Evolutionary conservation across 1,140 invertebrate genomes (phyloP).

Genomic region (Bicyclus anynana): DNA sequence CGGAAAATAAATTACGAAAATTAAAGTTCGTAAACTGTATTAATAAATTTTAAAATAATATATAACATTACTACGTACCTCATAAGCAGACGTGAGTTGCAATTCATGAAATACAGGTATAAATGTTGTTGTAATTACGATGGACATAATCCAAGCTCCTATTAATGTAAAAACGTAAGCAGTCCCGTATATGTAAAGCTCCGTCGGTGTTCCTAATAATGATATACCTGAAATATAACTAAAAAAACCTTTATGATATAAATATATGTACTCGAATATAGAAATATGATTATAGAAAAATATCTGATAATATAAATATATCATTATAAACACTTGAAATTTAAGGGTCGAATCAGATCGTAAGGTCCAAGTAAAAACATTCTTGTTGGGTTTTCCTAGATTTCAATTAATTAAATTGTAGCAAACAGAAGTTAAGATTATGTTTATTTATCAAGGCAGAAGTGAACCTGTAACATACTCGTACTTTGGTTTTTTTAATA

Average conservation of each 20-base stretch:
- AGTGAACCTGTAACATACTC: too few species aligned
- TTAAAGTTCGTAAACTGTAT: neutral
- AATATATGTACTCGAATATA: too few species aligned
- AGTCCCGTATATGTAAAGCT: slow-evolving; percentile 89
- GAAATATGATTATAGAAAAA: too few species aligned
- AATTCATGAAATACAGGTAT: slow-evolving; percentile 90
- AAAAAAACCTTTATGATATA: slow-evolving; percentile 11
- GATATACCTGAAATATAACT: slow-evolving; percentile 83
- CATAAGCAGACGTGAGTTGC: slow-evolving; percentile 88
- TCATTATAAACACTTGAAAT: too few species aligned
- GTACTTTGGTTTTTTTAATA: too few species aligned
- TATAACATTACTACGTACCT: slow-evolving; percentile 74
- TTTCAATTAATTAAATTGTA: too few species aligned
- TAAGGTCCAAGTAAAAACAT: too few species aligned
- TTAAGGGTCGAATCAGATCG: too few species aligned
- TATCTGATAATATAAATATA: too few species aligned
- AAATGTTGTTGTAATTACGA: slow-evolving; percentile 83
- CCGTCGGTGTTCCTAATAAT: slow-evolving; percentile 86
- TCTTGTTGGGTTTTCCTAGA: too few species aligned
- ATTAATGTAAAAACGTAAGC: slow-evolving; percentile 82
- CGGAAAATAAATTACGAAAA: slow-evolving; percentile 24
- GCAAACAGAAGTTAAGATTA: too few species aligned
- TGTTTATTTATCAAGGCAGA: too few species aligned
- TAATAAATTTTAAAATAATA: neutral
- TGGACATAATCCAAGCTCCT: slow-evolving; percentile 80